Evolutionary conservation across 2,113 vertebrate genomes (phyloP).

Genomic region (Laticauda colubrina): DNA sequence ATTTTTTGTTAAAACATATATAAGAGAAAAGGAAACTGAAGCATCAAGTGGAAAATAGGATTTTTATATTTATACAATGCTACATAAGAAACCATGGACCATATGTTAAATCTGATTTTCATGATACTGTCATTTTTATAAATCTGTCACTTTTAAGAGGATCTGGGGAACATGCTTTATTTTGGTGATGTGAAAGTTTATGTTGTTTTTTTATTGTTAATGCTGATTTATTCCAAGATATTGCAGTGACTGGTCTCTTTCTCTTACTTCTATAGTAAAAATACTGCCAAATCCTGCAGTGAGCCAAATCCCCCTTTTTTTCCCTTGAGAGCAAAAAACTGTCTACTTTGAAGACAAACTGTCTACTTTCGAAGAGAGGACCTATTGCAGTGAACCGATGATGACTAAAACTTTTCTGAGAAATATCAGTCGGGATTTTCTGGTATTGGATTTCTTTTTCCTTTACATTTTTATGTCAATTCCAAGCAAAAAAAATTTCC

Average conservation of each 20-base stretch:
- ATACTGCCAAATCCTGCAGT: background rate
- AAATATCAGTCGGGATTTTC: background rate
- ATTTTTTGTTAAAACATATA: conserved; percentile 1
- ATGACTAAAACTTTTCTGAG: background rate
- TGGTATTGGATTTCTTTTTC: background rate
- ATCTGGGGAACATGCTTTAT: conserved; percentile 27
- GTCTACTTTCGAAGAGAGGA: background rate
- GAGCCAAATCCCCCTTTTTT: conserved; percentile 21
- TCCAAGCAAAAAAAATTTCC: background rate
- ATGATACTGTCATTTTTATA: conserved; percentile 26
- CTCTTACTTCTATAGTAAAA: background rate
- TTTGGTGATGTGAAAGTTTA: conserved; percentile 26
- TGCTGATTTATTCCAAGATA: conserved; percentile 25
- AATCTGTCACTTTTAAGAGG: conserved; percentile 20
- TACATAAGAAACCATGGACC: conserved; percentile 22
- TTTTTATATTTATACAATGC: background rate
- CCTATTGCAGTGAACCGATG: background rate
- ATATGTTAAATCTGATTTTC: conserved; percentile 38
- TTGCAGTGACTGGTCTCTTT: conserved; percentile 16
- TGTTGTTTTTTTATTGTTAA: conserved; percentile 39
- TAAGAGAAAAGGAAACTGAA: background rate
- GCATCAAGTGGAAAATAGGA: background rate
- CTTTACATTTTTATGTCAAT: background rate
- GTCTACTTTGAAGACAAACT: background rate
- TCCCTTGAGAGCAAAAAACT: background rate